Percentiles rank a stretch among this genome's conserved stretches.
Evolutionary conservation across 1,140 invertebrate species (phyloP).

Genomic region (Dreissena rostriformis): DNA sequence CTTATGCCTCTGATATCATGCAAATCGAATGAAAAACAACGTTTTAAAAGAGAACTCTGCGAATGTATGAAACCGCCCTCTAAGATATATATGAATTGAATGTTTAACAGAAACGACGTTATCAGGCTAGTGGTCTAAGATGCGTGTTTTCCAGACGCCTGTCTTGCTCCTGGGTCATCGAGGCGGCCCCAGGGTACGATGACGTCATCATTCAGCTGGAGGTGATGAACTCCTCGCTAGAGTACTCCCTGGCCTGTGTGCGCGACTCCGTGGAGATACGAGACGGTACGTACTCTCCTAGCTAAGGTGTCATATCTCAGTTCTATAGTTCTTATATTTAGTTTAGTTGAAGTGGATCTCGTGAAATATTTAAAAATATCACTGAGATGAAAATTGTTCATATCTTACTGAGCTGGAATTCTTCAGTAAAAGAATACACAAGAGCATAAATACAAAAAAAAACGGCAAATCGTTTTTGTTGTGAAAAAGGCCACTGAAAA

Average conservation of each 20-base stretch:
- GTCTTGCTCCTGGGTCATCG: constrained; percentile 42
- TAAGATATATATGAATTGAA: neutral
- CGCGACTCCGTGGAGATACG: constrained; percentile 27
- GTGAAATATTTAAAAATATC: no score
- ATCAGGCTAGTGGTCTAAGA: neutral
- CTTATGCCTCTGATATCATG: neutral
- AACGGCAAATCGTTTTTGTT: no score
- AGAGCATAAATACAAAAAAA: no score
- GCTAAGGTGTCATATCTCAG: neutral
- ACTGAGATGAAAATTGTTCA: no score
- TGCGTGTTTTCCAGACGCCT: constrained; percentile 30
- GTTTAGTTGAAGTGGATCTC: no score
- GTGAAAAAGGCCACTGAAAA: no score
- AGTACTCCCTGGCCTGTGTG: constrained; percentile 35
- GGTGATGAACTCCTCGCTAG: constrained; percentile 36
- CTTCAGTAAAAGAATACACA: no score
- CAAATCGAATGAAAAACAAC: neutral
- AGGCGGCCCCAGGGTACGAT: neutral
- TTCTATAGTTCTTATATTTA: no score
- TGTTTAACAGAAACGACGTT: neutral
- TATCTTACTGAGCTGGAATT: no score
- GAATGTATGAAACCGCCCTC: neutral
- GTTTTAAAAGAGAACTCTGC: neutral
- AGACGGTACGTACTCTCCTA: constrained; percentile 10
- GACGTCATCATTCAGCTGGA: constrained; percentile 42